phyloP scores from a whole-genome alignment of 2,797 vertebrate species.

The Phrynocephalus guinanensis region DNA sequence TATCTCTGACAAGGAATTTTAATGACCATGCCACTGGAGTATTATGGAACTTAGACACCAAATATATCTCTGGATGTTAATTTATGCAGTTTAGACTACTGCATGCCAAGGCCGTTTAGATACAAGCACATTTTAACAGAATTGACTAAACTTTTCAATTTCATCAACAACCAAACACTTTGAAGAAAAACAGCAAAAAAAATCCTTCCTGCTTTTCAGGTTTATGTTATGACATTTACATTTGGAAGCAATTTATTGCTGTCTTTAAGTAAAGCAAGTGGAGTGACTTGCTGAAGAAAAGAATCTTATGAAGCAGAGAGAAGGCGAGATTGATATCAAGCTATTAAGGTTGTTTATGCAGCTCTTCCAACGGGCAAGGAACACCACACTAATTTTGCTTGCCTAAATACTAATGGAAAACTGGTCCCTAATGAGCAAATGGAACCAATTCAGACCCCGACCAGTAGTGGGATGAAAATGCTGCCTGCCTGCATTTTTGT shows the following conservation, averaged over 20 bases:
- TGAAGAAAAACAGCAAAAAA: background rate
- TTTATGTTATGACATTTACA: constrained; percentile 2
- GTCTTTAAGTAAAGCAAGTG: constrained; percentile 14
- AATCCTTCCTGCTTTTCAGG: constrained; percentile 24
- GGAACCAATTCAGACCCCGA: constrained; percentile 3
- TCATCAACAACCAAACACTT: constrained; percentile 33
- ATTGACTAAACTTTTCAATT: constrained; percentile 41
- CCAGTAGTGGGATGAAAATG: background rate
- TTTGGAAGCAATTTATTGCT: constrained; percentile 33
- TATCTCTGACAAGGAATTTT: too few species aligned
- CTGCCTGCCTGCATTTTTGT: background rate
- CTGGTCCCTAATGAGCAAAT: constrained; percentile 8
- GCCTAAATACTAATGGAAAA: constrained; percentile 26
- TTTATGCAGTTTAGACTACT: constrained; percentile 52
- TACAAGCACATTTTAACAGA: constrained; percentile 47
- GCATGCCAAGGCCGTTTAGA: constrained; percentile 22
- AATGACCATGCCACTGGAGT: too few species aligned
- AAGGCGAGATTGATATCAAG: constrained; percentile 41
- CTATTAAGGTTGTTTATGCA: constrained; percentile 39
- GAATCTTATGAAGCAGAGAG: constrained; percentile 26
- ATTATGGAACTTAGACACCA: too few species aligned
- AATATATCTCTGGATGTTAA: background rate
- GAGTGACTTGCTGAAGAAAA: constrained; percentile 39
- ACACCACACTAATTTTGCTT: constrained; percentile 16
- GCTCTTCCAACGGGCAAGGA: constrained; percentile 39